Percentiles rank a stretch among this genome's conserved stretches.
These are phyloP conservation scores for Herminia tarsipennalis DNA, from an alignment of 2,888 invertebrate species.

Conservation along the genomic window DNA sequence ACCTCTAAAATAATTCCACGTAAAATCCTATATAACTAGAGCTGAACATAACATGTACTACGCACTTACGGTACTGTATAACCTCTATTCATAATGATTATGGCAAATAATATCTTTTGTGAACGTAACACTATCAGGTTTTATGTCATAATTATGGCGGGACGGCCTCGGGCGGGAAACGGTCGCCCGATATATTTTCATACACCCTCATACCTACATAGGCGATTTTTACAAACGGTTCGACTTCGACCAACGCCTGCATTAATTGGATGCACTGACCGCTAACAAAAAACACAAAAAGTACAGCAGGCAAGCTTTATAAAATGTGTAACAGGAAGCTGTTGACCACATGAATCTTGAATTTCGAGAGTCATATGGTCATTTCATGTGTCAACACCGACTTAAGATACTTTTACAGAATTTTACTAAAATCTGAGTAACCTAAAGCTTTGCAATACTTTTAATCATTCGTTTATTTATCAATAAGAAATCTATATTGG, in stretches of 20 bases:
- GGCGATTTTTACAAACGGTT: conserved; percentile 64
- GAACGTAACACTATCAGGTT: conserved; percentile 55
- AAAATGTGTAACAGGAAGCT: too few species aligned
- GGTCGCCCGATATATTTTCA: conserved; percentile 55
- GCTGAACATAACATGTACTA: conserved; percentile 27
- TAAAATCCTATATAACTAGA: conserved; percentile 20
- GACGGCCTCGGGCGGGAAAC: conserved; percentile 32
- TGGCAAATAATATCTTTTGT: conserved; percentile 51
- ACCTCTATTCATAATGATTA: conserved; percentile 48
- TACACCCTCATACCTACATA: conserved; percentile 46
- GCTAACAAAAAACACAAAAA: too few species aligned
- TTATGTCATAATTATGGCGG: conserved; percentile 60
- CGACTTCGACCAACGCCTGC: conserved; percentile 55
- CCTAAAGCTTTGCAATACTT: too few species aligned
- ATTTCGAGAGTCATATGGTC: too few species aligned
- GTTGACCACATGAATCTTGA: too few species aligned
- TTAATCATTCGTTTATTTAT: too few species aligned
- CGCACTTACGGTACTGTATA: conserved; percentile 34
- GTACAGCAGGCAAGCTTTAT: too few species aligned
- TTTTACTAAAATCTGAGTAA: too few species aligned
- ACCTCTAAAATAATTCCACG: conserved; percentile 9
- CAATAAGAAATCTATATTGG: too few species aligned
- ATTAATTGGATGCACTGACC: conserved; percentile 79
- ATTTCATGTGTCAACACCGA: too few species aligned
- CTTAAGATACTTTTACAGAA: too few species aligned